Evolutionary conservation across 2,797 vertebrate genomes (phyloP).

Genomic region (Alauda arvensis): DNA sequence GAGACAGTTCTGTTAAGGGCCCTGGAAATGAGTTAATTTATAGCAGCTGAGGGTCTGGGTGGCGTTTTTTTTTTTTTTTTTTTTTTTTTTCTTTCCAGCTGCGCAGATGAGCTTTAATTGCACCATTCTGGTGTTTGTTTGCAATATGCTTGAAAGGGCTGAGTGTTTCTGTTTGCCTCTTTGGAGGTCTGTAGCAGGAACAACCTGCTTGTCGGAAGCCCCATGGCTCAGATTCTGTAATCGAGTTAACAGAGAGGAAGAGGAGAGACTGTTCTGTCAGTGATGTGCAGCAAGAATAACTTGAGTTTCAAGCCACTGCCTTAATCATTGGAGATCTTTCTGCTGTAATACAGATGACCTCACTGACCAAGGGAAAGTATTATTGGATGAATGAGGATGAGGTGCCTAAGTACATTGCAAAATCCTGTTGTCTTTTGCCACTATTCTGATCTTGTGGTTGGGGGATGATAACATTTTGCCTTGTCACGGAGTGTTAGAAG

Average conservation of each 20-base stretch:
- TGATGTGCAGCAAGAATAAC: neutral
- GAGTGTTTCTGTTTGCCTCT: neutral
- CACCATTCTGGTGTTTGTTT: neutral
- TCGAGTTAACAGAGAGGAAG: neutral
- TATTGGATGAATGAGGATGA: neutral
- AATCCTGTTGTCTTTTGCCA: neutral
- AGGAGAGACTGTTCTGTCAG: neutral
- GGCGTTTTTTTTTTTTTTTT: neutral
- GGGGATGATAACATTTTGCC: neutral
- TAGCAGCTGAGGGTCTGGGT: neutral
- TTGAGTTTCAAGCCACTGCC: conserved; percentile 2
- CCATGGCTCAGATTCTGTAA: neutral
- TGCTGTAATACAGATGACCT: neutral
- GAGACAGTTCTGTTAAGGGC: neutral
- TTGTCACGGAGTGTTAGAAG: neutral
- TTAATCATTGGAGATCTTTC: neutral
- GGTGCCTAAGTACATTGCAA: neutral
- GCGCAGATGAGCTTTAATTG: neutral
- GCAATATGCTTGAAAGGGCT: neutral
- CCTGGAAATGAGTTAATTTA: conserved; percentile 7
- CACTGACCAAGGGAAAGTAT: neutral
- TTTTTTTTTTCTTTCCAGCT: neutral
- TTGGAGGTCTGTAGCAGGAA: neutral
- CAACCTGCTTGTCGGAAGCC: neutral
- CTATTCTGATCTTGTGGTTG: neutral